Evolutionary conservation across 2,888 invertebrate genomes (phyloP), one percentile per base, ranked within the genome.

Genomic region (Orchesellides sinensis): DNA sequence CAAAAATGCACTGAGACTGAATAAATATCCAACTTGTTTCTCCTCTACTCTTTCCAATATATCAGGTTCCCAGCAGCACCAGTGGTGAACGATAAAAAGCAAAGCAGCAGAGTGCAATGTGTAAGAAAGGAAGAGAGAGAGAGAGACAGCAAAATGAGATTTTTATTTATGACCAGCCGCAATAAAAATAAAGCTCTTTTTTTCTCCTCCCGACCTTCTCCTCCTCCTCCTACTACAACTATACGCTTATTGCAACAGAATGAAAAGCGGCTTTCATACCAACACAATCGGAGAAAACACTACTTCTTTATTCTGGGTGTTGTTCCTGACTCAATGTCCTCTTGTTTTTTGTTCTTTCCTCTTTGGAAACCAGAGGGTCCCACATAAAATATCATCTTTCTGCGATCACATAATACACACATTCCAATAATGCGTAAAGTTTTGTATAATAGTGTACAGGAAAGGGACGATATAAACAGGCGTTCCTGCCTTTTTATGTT

Each of bases 91-190:
- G 40, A 27, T 23, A 23, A 27, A 56, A 56, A 56, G 25, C 56
- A 56, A 56, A 56, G 56, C 56, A 61, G 19, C 5, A 32, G n/a
- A n/a, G n/a, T n/a, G 61, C 23, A 61, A 61, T 32, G 61, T 32
- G 19, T 6, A 14, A 54, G 23, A 23, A 8, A n/a, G 40, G 21
- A 35, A 32, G 47, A 27, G 45, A 19, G 63, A 74, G 59, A 45
- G 45, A 21, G 68, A 82, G 82, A 75, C 75, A 82, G 69, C 80
- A 74, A 83, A 83, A 83, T 83, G 83, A 83, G 83, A 83, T 83
- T 83, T 83, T 83, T 83, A 83, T 83, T 83, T 83, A 83, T 83
- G 83, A 80, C 83, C 80, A 80, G 79, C 79, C 83, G 79, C 83
- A 83, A 83, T 83, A 83, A 83, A 79, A 83, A 79, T 79, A 83